These are phyloP conservation scores for Euborellia annulipes DNA, from an alignment of 1,140 invertebrate genomes.

Conservation along the genomic window DNA sequence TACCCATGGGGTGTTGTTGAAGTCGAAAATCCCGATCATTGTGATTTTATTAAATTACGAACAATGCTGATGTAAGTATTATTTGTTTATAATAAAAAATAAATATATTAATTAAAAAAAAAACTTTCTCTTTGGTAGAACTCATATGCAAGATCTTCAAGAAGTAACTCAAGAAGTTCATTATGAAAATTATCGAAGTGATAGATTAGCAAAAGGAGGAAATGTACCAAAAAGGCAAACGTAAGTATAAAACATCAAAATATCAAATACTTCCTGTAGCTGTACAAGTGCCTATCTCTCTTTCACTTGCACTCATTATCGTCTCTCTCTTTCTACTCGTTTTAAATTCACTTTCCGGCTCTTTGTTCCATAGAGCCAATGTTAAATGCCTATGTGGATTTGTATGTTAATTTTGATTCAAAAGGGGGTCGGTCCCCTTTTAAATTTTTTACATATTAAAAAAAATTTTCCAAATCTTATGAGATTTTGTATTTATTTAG, in stretches of 20 bases:
- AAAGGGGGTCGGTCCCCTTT: no score
- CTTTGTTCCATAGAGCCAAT: neutral
- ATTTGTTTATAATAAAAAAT: neutral
- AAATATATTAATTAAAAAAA: neutral
- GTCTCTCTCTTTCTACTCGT: neutral
- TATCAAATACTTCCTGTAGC: neutral
- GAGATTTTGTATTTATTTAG: no score
- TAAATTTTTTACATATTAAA: no score
- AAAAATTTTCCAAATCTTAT: no score
- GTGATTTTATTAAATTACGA: slow-evolving; percentile 94
- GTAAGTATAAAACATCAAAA: slow-evolving; percentile 31
- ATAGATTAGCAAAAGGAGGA: slow-evolving; percentile 64
- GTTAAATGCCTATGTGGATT: neutral
- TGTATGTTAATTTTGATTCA: neutral
- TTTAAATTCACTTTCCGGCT: neutral
- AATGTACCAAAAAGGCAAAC: slow-evolving; percentile 52
- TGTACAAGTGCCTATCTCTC: neutral
- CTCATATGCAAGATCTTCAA: slow-evolving; percentile 91
- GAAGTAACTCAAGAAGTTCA: slow-evolving; percentile 92
- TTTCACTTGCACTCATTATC: neutral
- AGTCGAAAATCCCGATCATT: slow-evolving; percentile 98
- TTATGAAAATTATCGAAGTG: slow-evolving; percentile 90
- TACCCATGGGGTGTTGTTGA: slow-evolving; percentile 99
- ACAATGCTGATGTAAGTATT: slow-evolving; percentile 88
- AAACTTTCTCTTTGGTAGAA: slow-evolving; percentile 36